Base-by-base conservation (phyloP, 35 echinoderm and acorn worm species). In the Holothuria glaberrima region DNA sequence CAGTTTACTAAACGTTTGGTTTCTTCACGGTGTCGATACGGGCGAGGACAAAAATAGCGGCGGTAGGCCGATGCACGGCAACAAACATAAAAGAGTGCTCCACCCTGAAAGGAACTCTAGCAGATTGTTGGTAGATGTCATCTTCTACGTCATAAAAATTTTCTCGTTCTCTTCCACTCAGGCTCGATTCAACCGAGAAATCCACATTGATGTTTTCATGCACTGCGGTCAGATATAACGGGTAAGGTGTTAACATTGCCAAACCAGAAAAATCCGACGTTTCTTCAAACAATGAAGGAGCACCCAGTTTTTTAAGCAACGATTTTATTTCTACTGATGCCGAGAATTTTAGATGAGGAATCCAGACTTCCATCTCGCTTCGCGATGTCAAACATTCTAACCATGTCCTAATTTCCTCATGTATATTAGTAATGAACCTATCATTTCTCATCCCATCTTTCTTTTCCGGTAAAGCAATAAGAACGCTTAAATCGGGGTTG, bases 361-460 rank as follows among this genome's bases (percentile, higher is more conserved):
- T 26, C 25, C 46, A 83, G 9, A 83, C 50, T 38, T 83, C 80
- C 27, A 83, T 24, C 28, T 83, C 57, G 54, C 80, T 83, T 6
- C 30, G 45, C 13, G 30, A 27, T 10, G 80, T 83, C 52, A 83
- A 60, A 9, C 45, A 83, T 22, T 83, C 80, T 35, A 83, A 63
- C 80, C 80, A 83, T 54, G 56, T 83, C 54, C 56, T 83, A 10
- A 83, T 54, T 63, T 83, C 52, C 2, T 59, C 52, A 12, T 83
- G 46, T 38, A 83, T 29, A 34, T n/a, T 58, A 1, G 22, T 32
- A 12, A 33, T 60, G 45, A 29, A 83, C 56, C 58, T 61, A 26
- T 35, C 20, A 62, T 83, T 83, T 36, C 58, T 0, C 52, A 60
- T 30, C 12, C 80, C 80, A 22, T 83, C 22, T 17, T 54, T 48